Base-by-base conservation (phyloP, 1,140 invertebrate species). In the Lineus longissimus region DNA sequence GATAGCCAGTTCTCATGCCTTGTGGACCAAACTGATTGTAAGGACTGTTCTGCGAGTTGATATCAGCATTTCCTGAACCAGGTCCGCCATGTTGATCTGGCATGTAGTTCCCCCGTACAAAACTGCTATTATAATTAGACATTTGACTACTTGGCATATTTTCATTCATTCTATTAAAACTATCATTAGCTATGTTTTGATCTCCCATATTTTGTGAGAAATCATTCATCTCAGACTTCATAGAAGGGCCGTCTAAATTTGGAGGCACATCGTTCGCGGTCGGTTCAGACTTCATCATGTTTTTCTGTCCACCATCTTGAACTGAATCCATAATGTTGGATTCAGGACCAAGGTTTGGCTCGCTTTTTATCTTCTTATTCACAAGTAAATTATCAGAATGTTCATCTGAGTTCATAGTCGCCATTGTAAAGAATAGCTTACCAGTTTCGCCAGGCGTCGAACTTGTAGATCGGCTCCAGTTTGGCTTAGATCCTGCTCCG, bases 301-400 rank as follows among this genome's bases (percentile, higher is more conserved):
- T 71, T 70, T 72, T 69, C 55, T 72, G 72, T 65, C 74, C 75
- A 68, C 75, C 75, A 78, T 78, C 73, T 78, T 78, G 76, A 69
- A 76, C 73, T 59, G 72, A 73, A 67, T 75, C 73, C 73, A 76
- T 76, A 74, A 73, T 73, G 69, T 71, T 73, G 51, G 62, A 57
- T 61, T 72, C 70, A 64, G 65, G 58, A 31, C 64, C 60, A 60
- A 71, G 65, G 56, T 63, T 73, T 36, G 65, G 33, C 40, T 59
- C 25, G 68, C 30, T 51, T 51, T 51, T 51, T 19, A 51, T 27
- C 25, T 51, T 51, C 9, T 19, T 27, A 51, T 51, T 51, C 4
- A 23, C 47, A 23, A 6, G n/a, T 51, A 51, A 51, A 51, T n/a
- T 51, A 51, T 19, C n/a, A 51, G 47, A 51, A 51, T 23, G 19